Evolutionary conservation across 2,113 vertebrate genomes (phyloP).

Genomic region (Oncorhynchus clarkii): DNA sequence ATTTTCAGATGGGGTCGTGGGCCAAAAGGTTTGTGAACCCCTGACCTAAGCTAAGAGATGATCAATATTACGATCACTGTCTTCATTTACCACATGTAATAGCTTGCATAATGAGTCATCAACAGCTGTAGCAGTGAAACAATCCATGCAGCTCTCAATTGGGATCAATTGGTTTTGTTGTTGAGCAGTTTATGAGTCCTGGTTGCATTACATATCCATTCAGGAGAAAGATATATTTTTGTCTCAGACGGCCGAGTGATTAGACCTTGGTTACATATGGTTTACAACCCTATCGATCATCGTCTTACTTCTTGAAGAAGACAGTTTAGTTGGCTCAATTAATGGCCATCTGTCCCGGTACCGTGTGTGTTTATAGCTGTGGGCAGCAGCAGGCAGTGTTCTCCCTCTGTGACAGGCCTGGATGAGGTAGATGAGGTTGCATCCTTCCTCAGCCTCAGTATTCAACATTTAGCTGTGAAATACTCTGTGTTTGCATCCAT

Average conservation of each 20-base stretch:
- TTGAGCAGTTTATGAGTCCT: not conserved
- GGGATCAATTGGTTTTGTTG: not conserved
- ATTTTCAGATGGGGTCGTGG: too few species aligned
- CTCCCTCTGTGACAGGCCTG: not conserved
- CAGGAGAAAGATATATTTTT: not conserved
- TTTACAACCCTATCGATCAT: not conserved
- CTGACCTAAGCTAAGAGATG: too few species aligned
- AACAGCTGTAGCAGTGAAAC: too few species aligned
- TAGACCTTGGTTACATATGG: not conserved
- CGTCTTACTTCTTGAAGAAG: too few species aligned
- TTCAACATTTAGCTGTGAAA: not conserved
- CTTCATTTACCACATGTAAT: too few species aligned
- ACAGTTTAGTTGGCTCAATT: too few species aligned
- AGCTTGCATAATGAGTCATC: too few species aligned
- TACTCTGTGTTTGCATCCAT: slow-evolving; percentile 4
- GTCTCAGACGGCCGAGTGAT: not conserved
- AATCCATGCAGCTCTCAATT: not conserved
- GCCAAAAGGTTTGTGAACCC: too few species aligned
- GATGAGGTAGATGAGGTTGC: not conserved
- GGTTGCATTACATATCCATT: not conserved
- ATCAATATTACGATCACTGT: too few species aligned
- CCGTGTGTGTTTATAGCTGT: too few species aligned
- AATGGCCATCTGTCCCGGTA: too few species aligned
- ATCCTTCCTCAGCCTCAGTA: not conserved
- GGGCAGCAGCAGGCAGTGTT: not conserved